These are phyloP conservation scores for Carterocephalus palaemon DNA, from an alignment of 2,888 invertebrate species.

Conservation along the genomic window DNA sequence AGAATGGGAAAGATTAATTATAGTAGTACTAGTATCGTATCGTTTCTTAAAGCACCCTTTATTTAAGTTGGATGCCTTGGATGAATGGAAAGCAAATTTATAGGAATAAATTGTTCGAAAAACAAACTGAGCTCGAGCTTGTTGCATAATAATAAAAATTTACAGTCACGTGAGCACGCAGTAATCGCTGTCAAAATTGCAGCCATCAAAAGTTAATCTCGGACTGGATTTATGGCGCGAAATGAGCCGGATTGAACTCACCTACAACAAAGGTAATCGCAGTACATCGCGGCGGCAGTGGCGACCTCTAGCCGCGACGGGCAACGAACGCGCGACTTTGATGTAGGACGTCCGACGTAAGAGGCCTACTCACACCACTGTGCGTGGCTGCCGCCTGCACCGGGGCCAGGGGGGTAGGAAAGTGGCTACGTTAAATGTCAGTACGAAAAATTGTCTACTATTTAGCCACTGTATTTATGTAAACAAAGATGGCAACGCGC, in stretches of 20 bases:
- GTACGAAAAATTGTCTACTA: too few species aligned
- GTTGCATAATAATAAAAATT: not conserved
- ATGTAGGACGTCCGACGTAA: slow-evolving; percentile 42
- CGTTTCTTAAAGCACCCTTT: too few species aligned
- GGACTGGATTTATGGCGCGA: slow-evolving; percentile 14
- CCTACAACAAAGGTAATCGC: slow-evolving; percentile 21
- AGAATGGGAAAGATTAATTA: too few species aligned
- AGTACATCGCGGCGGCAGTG: slow-evolving; percentile 17
- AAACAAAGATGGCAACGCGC: too few species aligned
- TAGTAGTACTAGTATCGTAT: too few species aligned
- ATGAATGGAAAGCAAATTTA: too few species aligned
- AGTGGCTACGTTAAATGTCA: not conserved
- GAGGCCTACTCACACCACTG: slow-evolving; percentile 25
- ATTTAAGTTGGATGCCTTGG: too few species aligned
- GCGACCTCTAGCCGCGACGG: slow-evolving; percentile 67
- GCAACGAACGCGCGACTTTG: slow-evolving; percentile 74
- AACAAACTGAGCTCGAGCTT: too few species aligned
- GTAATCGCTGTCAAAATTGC: slow-evolving; percentile 2
- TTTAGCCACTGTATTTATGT: too few species aligned
- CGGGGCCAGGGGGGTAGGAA: not conserved
- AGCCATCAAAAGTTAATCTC: slow-evolving; percentile 18
- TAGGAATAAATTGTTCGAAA: too few species aligned
- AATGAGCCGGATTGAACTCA: slow-evolving; percentile 13
- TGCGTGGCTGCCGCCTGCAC: slow-evolving; percentile 13
- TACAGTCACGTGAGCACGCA: not conserved